Base-by-base conservation (phyloP, 2,797 vertebrate species). In the Cirrhinus mrigala region DNA sequence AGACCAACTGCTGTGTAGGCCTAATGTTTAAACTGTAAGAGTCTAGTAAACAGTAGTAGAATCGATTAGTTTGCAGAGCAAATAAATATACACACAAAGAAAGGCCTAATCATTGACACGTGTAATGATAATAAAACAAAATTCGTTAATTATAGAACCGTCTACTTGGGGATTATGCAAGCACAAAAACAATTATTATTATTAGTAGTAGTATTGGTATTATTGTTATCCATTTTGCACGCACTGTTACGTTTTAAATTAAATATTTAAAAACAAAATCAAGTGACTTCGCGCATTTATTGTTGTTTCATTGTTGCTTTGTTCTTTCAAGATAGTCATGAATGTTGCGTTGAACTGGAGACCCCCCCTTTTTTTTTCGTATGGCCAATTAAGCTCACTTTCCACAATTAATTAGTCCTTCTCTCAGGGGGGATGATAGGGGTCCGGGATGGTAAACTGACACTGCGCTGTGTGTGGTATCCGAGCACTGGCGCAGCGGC, bases 391-490 rank as follows among this genome's bases (percentile, higher is more conserved):
- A 87, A 85, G 75, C 85, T 86, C 92, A 94, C 95, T 96, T 95
- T 96, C 95, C 95, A 93, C 96, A 96, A 97, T 97, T 95, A 97
- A 96, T 96, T 92, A 86, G 81, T 52, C 44, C 89, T 90, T 94
- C 94, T 96, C 95, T 96, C 94, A 92, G 91, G 94, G 94, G 96
- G 96, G 95, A 93, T 92, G 94, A 96, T 92, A 92, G 92, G 91
- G 92, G 92, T 95, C 95, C 94, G 92, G 91, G 93, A 96, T 95
- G 93, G 97, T 97, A 98, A 98, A 94, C 96, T 96, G 97, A 98
- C 96, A 97, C 97, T 96, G 92, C 97, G 93, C 95, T 94, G 97
- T 98, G 97, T 97, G 97, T 97, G 97, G 97, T 94, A 97, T 96
- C 93, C 94, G 95, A 95, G 95, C 96, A 93, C 95, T 92, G 93